phyloP scores from a whole-genome alignment of 2,888 invertebrate genomes.

The Eucera pruinosa region DNA sequence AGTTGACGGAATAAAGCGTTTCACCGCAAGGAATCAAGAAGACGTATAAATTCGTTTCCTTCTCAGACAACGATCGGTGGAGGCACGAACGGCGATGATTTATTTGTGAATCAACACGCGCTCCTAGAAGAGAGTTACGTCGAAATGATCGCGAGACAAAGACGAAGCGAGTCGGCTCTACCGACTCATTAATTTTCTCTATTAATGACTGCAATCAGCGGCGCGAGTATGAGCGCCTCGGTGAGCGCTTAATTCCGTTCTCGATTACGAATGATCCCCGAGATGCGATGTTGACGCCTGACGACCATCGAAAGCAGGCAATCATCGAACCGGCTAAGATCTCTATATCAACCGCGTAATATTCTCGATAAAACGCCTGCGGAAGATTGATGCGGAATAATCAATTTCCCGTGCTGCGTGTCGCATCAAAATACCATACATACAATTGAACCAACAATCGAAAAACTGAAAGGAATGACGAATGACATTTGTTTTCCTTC shows the following conservation, averaged over 20 bases:
- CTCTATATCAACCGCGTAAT: constrained; percentile 63
- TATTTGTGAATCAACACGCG: constrained; percentile 64
- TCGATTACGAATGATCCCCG: constrained; percentile 71
- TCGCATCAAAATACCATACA: constrained; percentile 1
- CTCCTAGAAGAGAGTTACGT: constrained; percentile 56
- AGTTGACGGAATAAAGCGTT: neutral
- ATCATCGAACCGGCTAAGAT: constrained; percentile 63
- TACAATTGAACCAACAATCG: neutral
- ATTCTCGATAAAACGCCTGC: constrained; percentile 25
- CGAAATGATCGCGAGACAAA: constrained; percentile 64
- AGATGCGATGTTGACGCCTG: constrained; percentile 64
- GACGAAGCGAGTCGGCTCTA: constrained; percentile 63
- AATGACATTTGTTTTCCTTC: neutral
- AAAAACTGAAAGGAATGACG: neutral
- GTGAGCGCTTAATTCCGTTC: constrained; percentile 71
- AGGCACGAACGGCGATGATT: constrained; percentile 60
- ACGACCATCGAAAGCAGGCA: constrained; percentile 63
- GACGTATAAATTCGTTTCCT: constrained; percentile 34
- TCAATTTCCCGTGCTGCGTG: constrained; percentile 22
- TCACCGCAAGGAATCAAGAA: neutral
- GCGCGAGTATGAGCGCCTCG: constrained; percentile 53
- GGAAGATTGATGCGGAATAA: constrained; percentile 28
- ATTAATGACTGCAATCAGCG: constrained; percentile 72
- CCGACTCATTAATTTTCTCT: constrained; percentile 72
- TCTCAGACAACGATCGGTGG: constrained; percentile 19